Evolutionary conservation across 2,113 vertebrate species (phyloP).

Genomic region (Peucedramus taeniatus): DNA sequence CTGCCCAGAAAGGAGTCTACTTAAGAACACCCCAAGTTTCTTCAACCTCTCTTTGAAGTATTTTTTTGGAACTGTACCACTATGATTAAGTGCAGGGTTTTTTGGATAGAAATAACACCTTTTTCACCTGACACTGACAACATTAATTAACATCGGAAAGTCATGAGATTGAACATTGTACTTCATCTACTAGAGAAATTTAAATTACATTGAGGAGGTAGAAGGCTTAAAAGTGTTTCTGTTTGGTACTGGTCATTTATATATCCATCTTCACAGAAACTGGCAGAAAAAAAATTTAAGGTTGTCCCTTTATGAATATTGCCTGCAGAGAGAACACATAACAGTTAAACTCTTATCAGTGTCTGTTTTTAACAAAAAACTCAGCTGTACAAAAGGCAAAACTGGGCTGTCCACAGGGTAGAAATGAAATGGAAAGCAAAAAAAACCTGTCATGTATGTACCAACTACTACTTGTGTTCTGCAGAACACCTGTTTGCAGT

Average conservation of each 20-base stretch:
- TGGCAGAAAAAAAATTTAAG: neutral
- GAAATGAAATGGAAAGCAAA: neutral
- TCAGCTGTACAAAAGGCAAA: neutral
- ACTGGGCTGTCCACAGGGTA: neutral
- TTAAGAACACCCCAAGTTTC: neutral
- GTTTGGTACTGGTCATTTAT: neutral
- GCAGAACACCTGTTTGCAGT: neutral
- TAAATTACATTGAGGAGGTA: neutral
- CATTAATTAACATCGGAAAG: accelerated
- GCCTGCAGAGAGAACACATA: neutral
- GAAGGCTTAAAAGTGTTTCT: neutral
- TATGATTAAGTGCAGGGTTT: neutral
- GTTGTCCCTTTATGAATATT: neutral
- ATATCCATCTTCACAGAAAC: neutral
- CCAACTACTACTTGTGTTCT: neutral
- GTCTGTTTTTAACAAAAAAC: neutral
- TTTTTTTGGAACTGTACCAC: neutral
- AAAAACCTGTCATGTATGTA: neutral
- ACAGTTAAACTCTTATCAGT: neutral
- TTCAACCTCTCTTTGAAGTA: neutral
- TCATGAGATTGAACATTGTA: neutral
- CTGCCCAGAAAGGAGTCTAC: neutral
- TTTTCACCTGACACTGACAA: neutral
- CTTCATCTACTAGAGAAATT: neutral
- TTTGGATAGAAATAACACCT: neutral